phyloP scores from a whole-genome alignment of 2,888 invertebrate genomes.

The Zaprionus obscuricornis region DNA sequence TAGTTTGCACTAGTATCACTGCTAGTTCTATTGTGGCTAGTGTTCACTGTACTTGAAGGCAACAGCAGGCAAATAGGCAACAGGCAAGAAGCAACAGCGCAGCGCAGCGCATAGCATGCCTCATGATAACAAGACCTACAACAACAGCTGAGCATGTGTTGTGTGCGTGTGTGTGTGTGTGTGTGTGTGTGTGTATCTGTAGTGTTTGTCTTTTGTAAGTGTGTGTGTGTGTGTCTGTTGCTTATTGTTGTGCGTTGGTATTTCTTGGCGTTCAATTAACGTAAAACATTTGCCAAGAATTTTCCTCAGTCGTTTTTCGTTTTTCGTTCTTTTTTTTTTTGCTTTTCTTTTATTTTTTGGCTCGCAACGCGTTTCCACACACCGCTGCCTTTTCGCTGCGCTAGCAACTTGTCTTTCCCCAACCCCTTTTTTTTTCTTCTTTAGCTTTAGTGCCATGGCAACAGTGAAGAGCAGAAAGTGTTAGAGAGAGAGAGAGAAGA shows the following conservation, averaged over 20 bases:
- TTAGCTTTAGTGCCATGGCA: slow-evolving; percentile 39
- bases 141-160: slow-evolving; percentile 63
- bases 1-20: too few relatives aligned
- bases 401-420: too few relatives aligned
- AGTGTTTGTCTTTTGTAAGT: too few relatives aligned
- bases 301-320: slow-evolving; percentile 43
- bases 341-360: too few relatives aligned
- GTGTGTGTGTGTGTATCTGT: slow-evolving; percentile 22
- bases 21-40: too few relatives aligned
- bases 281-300: slow-evolving; percentile 73
- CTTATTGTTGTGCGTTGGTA: slow-evolving; percentile 36
- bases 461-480: slow-evolving; percentile 2
- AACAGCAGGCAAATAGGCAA: too few relatives aligned
- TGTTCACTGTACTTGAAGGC: too few relatives aligned
- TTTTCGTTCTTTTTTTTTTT: too few relatives aligned
- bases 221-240: too few relatives aligned
- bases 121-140: slow-evolving; percentile 55
- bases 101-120: too few relatives aligned
- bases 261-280: slow-evolving; percentile 72
- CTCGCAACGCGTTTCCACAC: slow-evolving; percentile 14
- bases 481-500: neutral
- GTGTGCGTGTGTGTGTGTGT: neutral
- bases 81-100: too few relatives aligned
- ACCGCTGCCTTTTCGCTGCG: slow-evolving; percentile 16
- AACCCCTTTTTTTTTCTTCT: too few relatives aligned